These are phyloP conservation scores for Gavia stellata DNA, from an alignment of 2,113 vertebrate species.

Conservation along the genomic window DNA sequence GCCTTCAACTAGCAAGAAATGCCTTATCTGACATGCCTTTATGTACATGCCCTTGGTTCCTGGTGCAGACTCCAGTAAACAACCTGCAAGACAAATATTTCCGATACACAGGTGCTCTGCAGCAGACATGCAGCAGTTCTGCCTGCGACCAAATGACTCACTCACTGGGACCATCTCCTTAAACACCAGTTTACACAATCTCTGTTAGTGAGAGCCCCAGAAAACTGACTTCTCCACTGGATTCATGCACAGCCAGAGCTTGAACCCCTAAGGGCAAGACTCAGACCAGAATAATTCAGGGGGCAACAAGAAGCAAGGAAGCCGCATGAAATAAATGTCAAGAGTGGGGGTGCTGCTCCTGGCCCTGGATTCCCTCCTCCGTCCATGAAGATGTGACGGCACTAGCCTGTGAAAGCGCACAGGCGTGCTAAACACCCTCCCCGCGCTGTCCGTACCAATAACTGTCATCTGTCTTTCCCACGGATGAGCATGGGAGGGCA, in stretches of 20 bases:
- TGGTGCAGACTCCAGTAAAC: neutral
- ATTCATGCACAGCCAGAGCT: neutral
- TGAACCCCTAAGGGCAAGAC: neutral
- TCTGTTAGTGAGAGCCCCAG: neutral
- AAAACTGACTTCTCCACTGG: neutral
- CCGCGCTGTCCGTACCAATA: neutral
- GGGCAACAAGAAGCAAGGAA: neutral
- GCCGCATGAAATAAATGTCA: neutral
- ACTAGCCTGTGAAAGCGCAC: neutral
- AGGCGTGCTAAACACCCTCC: neutral
- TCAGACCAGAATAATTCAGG: neutral
- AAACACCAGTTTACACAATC: neutral
- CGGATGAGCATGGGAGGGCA: neutral
- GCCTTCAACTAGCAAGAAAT: neutral
- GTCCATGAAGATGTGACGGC: neutral
- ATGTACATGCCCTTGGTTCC: neutral
- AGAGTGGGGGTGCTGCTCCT: neutral
- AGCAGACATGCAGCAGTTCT: neutral
- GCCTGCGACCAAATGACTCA: accelerated
- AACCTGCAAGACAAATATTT: neutral
- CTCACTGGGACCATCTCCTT: neutral
- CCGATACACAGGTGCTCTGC: neutral
- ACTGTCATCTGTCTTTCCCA: neutral
- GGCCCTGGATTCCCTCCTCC: neutral
- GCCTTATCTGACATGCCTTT: neutral